phyloP scores from a whole-genome alignment of 2,113 vertebrate genomes.

The Crotophaga sulcirostris region DNA sequence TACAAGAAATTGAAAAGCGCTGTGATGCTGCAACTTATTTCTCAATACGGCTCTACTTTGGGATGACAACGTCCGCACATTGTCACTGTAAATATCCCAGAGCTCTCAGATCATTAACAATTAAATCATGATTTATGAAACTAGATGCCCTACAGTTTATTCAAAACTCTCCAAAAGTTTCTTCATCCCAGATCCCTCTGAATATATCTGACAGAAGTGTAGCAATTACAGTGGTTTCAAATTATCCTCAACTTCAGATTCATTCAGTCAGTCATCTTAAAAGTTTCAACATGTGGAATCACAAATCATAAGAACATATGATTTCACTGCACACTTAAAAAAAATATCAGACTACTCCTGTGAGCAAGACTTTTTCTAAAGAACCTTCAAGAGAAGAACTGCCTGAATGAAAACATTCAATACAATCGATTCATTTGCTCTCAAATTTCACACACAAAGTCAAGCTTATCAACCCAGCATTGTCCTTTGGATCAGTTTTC shows the following conservation, averaged over 20 bases:
- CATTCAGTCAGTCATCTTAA: background rate
- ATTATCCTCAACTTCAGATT: background rate
- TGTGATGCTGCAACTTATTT: background rate
- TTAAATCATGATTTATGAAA: background rate
- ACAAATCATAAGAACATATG: background rate
- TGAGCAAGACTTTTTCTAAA: background rate
- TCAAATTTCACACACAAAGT: background rate
- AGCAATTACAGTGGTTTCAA: background rate
- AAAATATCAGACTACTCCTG: background rate
- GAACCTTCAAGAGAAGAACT: background rate
- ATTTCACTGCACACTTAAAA: background rate
- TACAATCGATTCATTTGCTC: background rate
- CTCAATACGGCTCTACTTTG: background rate
- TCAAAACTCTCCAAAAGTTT: background rate
- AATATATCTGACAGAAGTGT: background rate
- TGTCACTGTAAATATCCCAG: background rate
- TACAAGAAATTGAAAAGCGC: background rate
- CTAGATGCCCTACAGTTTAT: background rate
- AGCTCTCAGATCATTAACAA: background rate
- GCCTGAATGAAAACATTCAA: background rate
- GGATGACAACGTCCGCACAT: background rate
- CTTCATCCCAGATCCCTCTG: background rate
- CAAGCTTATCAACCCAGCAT: fast-evolving
- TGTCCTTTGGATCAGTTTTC: background rate
- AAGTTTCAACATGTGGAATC: background rate